Evolutionary conservation across 2,113 vertebrate species (phyloP).

Genomic region (Notechis scutatus): DNA sequence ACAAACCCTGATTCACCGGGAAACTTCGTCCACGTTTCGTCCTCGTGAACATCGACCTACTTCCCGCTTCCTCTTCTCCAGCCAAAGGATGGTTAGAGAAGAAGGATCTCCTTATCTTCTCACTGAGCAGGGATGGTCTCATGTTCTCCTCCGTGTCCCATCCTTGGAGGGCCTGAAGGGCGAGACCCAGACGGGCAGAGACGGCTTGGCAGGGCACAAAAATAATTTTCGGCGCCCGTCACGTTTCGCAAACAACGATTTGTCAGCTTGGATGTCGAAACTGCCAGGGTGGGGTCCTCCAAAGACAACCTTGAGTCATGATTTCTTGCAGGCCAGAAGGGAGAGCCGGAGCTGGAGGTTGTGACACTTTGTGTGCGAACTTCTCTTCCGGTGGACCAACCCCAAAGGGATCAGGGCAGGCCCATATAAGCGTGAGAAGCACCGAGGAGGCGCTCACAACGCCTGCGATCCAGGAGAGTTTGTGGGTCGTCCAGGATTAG

Average conservation of each 20-base stretch:
- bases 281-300: background rate
- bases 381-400: background rate
- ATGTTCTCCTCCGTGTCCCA: background rate
- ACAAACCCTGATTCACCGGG: background rate
- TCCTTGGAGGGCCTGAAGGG: too few relatives aligned
- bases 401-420: too few relatives aligned
- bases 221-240: background rate
- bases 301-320: background rate
- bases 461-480: too few relatives aligned
- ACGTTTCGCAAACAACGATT: background rate
- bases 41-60: accelerated
- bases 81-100: background rate
- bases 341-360: background rate
- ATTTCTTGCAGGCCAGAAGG: background rate
- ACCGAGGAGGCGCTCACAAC: background rate
- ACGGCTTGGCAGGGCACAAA: too few relatives aligned
- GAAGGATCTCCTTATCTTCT: background rate
- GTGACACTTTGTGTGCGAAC: background rate
- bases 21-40: background rate
- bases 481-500: background rate
- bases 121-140: background rate
- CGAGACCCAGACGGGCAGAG: background rate
- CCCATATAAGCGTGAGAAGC: background rate
- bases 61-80: background rate
- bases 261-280: background rate